phyloP scores from a whole-genome alignment of 2,797 vertebrate genomes.

The Sebastes melanostomus region DNA sequence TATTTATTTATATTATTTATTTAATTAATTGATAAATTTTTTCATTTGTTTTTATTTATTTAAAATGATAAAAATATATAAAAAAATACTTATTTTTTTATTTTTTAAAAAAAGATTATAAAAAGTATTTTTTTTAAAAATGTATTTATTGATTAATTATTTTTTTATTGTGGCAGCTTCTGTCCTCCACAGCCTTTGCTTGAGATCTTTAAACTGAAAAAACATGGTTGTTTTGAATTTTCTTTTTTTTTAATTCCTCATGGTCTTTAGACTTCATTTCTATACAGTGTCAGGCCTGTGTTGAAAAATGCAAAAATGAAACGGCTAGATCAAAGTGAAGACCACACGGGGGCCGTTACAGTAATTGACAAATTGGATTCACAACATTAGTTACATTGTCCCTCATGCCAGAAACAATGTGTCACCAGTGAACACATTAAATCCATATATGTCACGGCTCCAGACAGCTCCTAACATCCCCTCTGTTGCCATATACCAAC shows the following conservation, averaged over 20 bases:
- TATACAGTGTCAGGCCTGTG: not conserved
- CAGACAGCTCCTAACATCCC: not conserved
- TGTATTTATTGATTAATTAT: too few relatives aligned
- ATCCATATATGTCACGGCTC: not conserved
- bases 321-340: not conserved
- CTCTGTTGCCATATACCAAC: not conserved
- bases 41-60: not conserved
- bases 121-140: not conserved
- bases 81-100: too few relatives aligned
- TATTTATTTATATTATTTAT: too few relatives aligned
- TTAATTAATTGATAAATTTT: too few relatives aligned
- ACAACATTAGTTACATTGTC: not conserved
- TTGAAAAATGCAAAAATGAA: not conserved
- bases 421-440: not conserved
- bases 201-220: too few relatives aligned
- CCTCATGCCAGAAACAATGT: not conserved
- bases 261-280: not conserved
- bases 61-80: too few relatives aligned
- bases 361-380: not conserved
- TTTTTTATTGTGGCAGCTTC: too few relatives aligned
- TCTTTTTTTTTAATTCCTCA: not conserved
- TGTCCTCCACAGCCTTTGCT: too few relatives aligned
- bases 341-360: not conserved
- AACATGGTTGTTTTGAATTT: too few relatives aligned
- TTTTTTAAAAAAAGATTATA: too few relatives aligned